Percentiles rank a stretch among this genome's conserved stretches.
These are phyloP conservation scores for Poeciliopsis paucimaculata DNA, from an alignment of 2,797 vertebrate species.

Conservation along the genomic window DNA sequence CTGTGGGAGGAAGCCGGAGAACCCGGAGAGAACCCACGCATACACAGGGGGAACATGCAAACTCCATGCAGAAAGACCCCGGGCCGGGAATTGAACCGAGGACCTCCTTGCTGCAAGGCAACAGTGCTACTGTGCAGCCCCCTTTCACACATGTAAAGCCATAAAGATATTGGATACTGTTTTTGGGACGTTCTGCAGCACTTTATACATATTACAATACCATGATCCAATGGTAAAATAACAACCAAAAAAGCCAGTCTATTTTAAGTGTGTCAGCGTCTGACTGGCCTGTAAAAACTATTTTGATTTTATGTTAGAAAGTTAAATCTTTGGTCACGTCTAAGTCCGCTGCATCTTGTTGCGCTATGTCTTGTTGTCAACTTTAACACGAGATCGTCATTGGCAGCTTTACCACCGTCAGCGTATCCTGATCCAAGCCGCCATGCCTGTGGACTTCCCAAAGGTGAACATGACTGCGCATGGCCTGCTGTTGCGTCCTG, in stretches of 20 bases:
- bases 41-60: no score
- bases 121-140: no score
- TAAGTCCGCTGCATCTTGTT: not conserved
- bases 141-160: not conserved
- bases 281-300: not conserved
- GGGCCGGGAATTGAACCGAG: no score
- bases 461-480: not conserved
- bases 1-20: no score
- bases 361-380: not conserved
- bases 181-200: not conserved
- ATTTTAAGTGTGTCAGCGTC: not conserved
- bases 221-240: not conserved
- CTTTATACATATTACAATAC: not conserved
- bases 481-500: not conserved
- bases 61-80: no score
- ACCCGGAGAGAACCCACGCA: no score
- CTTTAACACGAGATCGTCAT: not conserved
- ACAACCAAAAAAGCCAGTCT: not conserved
- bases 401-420: not conserved
- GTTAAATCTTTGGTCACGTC: not conserved
- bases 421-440: not conserved
- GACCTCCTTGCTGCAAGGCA: no score
- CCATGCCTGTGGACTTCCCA: not conserved
- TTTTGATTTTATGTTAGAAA: not conserved
- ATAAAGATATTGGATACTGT: not conserved